Base-by-base conservation (phyloP, 2,888 invertebrate genomes). In the Agrotis puta region DNA sequence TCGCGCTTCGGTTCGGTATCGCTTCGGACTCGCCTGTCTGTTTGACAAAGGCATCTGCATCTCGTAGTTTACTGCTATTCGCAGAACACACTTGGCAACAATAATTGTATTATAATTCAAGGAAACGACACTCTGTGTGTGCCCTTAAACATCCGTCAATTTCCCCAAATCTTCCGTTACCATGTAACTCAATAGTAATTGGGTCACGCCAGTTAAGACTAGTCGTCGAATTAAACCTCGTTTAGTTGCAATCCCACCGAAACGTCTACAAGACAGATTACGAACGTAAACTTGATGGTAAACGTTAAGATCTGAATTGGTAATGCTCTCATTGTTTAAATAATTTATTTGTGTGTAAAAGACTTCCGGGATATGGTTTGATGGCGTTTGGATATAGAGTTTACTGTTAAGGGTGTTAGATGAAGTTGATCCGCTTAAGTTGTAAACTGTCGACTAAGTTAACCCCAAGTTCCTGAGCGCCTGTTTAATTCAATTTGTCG, bases 191-290 rank as follows among this genome's bases (percentile, higher is more conserved):
- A 45, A 69, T 65, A 57, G 72, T 82, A 83, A 83, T 82, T 85
- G 79, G 80, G 72, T 76, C 79, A 65, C 68, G 67, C 66, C 77
- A 66, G 72, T 79, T 73, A 74, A 79, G 72, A 75, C 82, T 82
- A 84, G 84, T 81, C 79, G 79, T 59, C 68, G 57, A 81, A 78
- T 85, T 83, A 85, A 83, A 83, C 64, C 76, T 73, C 63, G 69
- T 83, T 82, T 83, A 81, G 83, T 85, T 85, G 82, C 73, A 76
- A 81, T 85, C 75, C 74, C 71, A 77, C 73, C 75, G 65, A 64
- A 74, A 81, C 68, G 68, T 67, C 68, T 81, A 79, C 79, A 79
- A 84, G 83, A 81, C 81, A 77, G 82, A 85, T 85, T 85, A 82
- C 79, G 59, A 79, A 76, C 77, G 82, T 86, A 85, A 86, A 85